Evolutionary conservation across 92 coral and sea anemone species (phyloP).

Genomic region (Umimayanthus chanpuru): DNA sequence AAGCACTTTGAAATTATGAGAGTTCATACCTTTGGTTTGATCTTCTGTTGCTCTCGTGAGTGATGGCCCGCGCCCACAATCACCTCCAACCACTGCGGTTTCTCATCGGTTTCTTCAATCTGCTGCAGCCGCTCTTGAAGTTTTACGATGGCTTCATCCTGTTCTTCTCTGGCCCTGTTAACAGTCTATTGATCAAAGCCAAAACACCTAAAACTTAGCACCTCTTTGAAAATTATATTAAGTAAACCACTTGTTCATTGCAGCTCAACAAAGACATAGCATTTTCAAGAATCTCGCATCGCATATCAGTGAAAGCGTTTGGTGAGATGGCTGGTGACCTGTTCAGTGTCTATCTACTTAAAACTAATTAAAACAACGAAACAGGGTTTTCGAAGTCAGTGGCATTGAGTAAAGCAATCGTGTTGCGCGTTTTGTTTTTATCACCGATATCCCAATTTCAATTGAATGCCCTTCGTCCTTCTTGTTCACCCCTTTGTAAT

Average conservation of each 20-base stretch:
- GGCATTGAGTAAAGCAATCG: too few species aligned
- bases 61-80: constrained; percentile 61
- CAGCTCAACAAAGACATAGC: neutral
- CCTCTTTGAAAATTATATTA: neutral
- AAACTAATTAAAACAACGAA: too few species aligned
- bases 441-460: too few species aligned
- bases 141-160: constrained; percentile 55
- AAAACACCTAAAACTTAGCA: neutral
- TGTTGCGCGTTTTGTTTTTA: neutral
- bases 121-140: constrained; percentile 33
- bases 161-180: constrained; percentile 5
- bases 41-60: constrained; percentile 40
- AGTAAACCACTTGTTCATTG: neutral
- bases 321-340: neutral
- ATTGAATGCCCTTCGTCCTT: too few species aligned
- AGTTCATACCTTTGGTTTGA: constrained; percentile 46
- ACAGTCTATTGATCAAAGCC: neutral
- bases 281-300: neutral
- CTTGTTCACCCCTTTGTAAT: too few species aligned
- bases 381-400: neutral
- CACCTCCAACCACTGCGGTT: constrained; percentile 51
- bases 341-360: too few species aligned
- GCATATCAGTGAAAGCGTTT: too few species aligned
- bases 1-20: neutral
- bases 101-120: constrained; percentile 10